These are phyloP conservation scores for Ochotona curzoniae DNA, from an alignment of 2,113 vertebrate genomes.

Conservation along the genomic window DNA sequence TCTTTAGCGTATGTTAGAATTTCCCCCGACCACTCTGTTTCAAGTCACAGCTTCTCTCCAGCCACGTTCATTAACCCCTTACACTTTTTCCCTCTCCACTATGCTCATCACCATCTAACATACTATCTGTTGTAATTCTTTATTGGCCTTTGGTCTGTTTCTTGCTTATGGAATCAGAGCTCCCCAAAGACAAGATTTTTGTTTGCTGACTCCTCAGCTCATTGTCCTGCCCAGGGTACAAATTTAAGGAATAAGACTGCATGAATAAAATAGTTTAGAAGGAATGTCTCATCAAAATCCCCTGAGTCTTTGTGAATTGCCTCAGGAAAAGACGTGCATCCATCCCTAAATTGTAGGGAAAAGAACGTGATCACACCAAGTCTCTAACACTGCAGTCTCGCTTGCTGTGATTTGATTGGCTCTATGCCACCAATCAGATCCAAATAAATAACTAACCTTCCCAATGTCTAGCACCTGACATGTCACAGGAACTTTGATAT, in stretches of 20 bases:
- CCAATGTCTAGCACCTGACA: background rate
- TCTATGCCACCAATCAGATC: background rate
- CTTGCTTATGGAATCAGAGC: background rate
- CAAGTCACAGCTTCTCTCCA: background rate
- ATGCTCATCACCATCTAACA: background rate
- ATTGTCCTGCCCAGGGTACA: background rate
- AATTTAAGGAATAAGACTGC: background rate
- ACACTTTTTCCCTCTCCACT: background rate
- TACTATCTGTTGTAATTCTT: background rate
- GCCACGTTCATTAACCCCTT: too few species aligned
- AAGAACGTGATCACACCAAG: rapidly evolving
- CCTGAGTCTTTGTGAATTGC: background rate
- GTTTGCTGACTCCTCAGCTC: background rate
- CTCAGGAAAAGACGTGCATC: background rate
- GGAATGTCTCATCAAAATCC: background rate
- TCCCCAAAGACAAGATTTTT: background rate
- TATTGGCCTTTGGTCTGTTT: background rate
- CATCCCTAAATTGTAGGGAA: background rate
- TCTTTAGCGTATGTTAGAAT: background rate
- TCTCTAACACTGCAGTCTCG: background rate
- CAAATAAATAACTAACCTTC: background rate
- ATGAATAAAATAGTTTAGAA: background rate
- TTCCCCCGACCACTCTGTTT: background rate
- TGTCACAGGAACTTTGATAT: background rate
- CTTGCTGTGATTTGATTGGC: background rate